These are phyloP conservation scores for Thermophis baileyi DNA, from an alignment of 2,113 vertebrate species.

Conservation along the genomic window DNA sequence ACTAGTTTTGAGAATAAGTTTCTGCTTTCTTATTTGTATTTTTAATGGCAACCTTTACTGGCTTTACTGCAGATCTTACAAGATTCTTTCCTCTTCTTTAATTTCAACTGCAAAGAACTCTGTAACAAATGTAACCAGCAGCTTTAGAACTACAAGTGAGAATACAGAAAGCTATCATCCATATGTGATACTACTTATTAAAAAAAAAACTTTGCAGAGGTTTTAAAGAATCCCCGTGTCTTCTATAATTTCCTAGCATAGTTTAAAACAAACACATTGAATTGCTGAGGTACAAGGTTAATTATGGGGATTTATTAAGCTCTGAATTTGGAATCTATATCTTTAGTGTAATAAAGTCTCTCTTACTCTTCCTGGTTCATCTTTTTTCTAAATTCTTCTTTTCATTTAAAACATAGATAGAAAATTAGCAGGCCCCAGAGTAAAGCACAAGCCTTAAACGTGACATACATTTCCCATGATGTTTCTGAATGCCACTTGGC, in stretches of 20 bases:
- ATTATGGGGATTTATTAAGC: neutral
- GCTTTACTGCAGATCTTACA: slow-evolving; percentile 22
- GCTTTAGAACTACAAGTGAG: slow-evolving; percentile 13
- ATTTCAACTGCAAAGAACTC: slow-evolving; percentile 58
- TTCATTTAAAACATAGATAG: neutral
- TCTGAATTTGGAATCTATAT: neutral
- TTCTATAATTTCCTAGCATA: neutral
- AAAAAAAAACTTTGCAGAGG: neutral
- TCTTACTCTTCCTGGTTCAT: neutral
- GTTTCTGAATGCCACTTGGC: neutral
- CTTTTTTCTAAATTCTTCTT: neutral
- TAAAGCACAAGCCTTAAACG: neutral
- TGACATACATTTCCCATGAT: neutral
- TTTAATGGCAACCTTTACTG: slow-evolving; percentile 49
- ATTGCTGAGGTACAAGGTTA: neutral
- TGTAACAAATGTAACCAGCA: slow-evolving; percentile 44
- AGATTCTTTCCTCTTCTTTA: neutral
- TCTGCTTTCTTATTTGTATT: slow-evolving; percentile 14
- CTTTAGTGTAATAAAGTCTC: neutral
- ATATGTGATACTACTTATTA: neutral
- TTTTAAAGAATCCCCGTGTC: neutral
- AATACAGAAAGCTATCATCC: neutral
- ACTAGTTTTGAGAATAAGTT: neutral
- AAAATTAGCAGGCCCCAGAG: neutral
- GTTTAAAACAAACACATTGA: neutral